These are phyloP conservation scores for Drepana arcuata DNA, from an alignment of 1,140 invertebrate genomes.

Conservation along the genomic window DNA sequence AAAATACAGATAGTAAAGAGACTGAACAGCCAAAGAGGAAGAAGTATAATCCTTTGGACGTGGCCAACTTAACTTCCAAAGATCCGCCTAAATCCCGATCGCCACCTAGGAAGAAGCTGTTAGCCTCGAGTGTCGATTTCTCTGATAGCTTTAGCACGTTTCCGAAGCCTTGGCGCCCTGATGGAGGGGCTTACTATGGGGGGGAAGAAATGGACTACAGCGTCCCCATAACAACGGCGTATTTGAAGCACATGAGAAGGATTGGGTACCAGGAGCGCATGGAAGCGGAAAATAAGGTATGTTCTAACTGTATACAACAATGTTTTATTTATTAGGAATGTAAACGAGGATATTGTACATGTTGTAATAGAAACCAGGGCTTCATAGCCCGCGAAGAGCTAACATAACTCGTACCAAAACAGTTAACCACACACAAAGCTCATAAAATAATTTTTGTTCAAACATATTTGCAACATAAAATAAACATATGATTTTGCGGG, in stretches of 20 bases:
- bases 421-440: constrained; percentile 7
- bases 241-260: constrained; percentile 85
- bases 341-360: too few species aligned
- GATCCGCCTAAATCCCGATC: constrained; percentile 72
- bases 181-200: constrained; percentile 48
- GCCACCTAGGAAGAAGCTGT: constrained; percentile 61
- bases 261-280: constrained; percentile 75
- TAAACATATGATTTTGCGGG: constrained; percentile 38
- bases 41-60: constrained; percentile 78
- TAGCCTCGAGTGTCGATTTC: constrained; percentile 33
- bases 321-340: too few species aligned
- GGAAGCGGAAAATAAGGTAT: constrained; percentile 74
- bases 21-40: constrained; percentile 60
- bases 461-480: constrained; percentile 27
- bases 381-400: too few species aligned
- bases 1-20: constrained; percentile 33
- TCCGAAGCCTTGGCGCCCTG: constrained; percentile 68
- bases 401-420: too few species aligned
- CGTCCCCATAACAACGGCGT: constrained; percentile 88
- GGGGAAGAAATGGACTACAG: constrained; percentile 80
- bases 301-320: too few species aligned
- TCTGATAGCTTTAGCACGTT: constrained; percentile 36
- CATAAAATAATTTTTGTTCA: constrained; percentile 23
- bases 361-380: too few species aligned
- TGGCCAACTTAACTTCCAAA: constrained; percentile 77